These are phyloP conservation scores for Allophyes oxyacanthae DNA, from an alignment of 2,888 invertebrate genomes.

Conservation along the genomic window DNA sequence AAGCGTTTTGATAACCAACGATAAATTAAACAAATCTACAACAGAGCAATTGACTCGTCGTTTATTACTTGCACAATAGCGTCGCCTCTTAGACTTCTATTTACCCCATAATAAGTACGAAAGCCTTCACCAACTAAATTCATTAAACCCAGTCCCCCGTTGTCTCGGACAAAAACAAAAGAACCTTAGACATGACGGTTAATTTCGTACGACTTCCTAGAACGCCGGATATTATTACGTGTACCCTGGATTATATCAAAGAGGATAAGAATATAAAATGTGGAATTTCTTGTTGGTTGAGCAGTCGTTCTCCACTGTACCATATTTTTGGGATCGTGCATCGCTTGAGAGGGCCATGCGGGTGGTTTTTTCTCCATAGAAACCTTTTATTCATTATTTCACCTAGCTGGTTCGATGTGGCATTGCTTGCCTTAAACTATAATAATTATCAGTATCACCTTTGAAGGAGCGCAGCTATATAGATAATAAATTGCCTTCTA, in stretches of 20 bases:
- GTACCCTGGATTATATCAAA: background rate
- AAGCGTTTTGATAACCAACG: no score
- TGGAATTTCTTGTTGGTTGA: background rate
- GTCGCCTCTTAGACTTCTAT: background rate
- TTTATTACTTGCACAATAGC: no score
- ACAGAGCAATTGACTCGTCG: background rate
- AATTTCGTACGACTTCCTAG: slow-evolving; percentile 2
- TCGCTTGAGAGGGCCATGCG: no score
- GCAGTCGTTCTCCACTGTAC: no score
- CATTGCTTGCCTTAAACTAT: no score
- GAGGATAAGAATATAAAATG: background rate
- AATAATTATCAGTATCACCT: no score
- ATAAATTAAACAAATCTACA: background rate
- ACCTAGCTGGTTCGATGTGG: no score
- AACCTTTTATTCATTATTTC: no score
- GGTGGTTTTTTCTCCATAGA: no score
- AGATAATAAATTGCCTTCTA: no score
- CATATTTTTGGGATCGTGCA: background rate
- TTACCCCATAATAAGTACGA: background rate
- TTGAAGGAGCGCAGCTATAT: no score
- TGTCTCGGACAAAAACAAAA: slow-evolving; percentile 4
- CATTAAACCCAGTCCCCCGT: background rate
- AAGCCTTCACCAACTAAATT: background rate
- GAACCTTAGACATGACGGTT: slow-evolving; percentile 2
- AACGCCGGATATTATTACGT: background rate